Base-by-base conservation (phyloP, 1,140 invertebrate genomes). In the Euwallacea similis region DNA sequence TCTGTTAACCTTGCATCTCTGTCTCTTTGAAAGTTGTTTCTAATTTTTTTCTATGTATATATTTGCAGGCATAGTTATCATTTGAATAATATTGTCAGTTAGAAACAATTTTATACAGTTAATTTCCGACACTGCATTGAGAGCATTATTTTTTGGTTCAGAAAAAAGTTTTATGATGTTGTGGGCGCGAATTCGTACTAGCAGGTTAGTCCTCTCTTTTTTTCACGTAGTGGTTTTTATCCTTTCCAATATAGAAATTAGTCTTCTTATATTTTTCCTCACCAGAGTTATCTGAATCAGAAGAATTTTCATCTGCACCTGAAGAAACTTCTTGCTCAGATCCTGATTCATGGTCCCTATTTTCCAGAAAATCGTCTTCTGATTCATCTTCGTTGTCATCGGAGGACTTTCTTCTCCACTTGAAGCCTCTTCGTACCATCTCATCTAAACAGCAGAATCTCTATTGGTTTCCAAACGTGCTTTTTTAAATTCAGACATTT, bases 141-240 rank as follows among this genome's bases (percentile, higher is more conserved):
- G 43, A 7, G 69, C 69, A 46, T 15, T 42, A 41, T 62, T 62
- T 60, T 71, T 71, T 44, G 55, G n/a, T 3, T 62, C 69, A 65
- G 69, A 62, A n/a, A 71, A 66, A 63, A 53, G 68, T 62, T 43
- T n/a, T n/a, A n/a, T n/a, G n/a, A n/a, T n/a, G n/a, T n/a, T n/a
- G n/a, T n/a, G n/a, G n/a, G n/a, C n/a, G n/a, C n/a, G n/a, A n/a
- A n/a, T n/a, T n/a, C n/a, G n/a, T n/a, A n/a, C n/a, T n/a, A n/a
- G n/a, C n/a, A n/a, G n/a, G n/a, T n/a, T n/a, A n/a, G n/a, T n/a
- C n/a, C n/a, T n/a, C n/a, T n/a, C n/a, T n/a, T n/a, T n/a, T n/a
- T n/a, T n/a, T n/a, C n/a, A n/a, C n/a, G n/a, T n/a, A n/a, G n/a
- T n/a, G n/a, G n/a, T n/a, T n/a, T n/a, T n/a, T n/a, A n/a, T n/a